Conservation (phyloP, 1,140 invertebrate species). For the Drosophila truncata region DNA sequence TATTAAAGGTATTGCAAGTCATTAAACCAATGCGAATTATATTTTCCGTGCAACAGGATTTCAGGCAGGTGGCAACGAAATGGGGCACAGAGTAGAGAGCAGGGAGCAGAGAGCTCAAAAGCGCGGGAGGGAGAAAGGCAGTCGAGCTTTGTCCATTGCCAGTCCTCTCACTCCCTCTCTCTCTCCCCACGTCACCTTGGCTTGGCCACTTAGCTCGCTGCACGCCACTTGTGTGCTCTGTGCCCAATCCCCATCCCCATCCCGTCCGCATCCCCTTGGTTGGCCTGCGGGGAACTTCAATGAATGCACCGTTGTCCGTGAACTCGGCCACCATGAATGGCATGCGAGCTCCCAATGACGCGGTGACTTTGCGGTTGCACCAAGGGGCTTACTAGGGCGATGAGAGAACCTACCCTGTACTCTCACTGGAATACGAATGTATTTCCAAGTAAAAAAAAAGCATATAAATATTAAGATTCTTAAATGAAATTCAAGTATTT, state of each 20-base stretch:
- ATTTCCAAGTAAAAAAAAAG: background rate
- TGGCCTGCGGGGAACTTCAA: slow-evolving; percentile 66
- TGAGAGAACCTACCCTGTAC: slow-evolving; percentile 1
- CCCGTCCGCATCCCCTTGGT: slow-evolving; percentile 1
- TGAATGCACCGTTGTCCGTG: slow-evolving; percentile 69
- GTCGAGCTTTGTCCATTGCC: slow-evolving; percentile 25
- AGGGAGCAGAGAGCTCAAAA: background rate
- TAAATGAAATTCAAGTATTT: background rate
- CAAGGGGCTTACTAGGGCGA: slow-evolving; percentile 2
- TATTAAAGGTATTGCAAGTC: background rate
- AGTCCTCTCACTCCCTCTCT: background rate
- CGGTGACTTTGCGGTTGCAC: slow-evolving; percentile 45
- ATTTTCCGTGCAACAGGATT: slow-evolving; percentile 8
- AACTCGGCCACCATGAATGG: slow-evolving; percentile 70
- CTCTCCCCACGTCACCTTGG: background rate
- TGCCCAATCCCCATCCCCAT: background rate
- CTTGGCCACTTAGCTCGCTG: slow-evolving; percentile 40
- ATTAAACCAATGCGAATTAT: background rate
- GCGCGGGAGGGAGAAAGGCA: slow-evolving; percentile 7
- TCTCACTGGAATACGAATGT: background rate
- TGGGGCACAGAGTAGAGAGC: background rate
- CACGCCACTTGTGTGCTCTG: slow-evolving; percentile 43
- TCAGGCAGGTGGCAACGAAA: background rate
- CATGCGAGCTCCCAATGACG: slow-evolving; percentile 58
- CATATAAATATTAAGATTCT: too few species aligned